Percentiles rank a stretch among this genome's conserved stretches.
phyloP scores from a whole-genome alignment of 92 coral and sea anemone genomes.

The Virgularia gustaviana region DNA sequence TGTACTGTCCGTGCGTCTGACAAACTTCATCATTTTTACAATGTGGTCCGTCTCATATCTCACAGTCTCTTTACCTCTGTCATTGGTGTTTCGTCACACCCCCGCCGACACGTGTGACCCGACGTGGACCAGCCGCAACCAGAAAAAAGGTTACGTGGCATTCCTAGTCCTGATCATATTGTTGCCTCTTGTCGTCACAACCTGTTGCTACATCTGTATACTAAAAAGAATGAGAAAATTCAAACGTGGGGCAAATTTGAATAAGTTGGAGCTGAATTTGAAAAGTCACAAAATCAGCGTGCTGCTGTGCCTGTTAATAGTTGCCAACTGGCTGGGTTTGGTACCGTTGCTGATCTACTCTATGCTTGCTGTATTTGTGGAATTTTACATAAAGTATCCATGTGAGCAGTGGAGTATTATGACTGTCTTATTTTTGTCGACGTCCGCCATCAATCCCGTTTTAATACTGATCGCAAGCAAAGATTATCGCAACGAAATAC shows the following conservation, averaged over 20 bases:
- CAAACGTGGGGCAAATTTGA: neutral
- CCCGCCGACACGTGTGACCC: neutral
- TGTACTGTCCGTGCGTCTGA: neutral
- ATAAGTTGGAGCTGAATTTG: neutral
- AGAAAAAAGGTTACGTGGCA: neutral
- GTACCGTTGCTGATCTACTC: neutral
- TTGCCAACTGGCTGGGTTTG: neutral
- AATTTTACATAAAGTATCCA: neutral
- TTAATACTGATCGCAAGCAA: neutral
- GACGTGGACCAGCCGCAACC: neutral
- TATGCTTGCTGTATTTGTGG: neutral
- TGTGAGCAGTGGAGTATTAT: neutral
- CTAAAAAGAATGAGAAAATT: neutral
- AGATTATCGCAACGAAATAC: conserved; percentile 7
- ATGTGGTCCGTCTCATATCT: neutral
- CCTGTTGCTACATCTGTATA: neutral
- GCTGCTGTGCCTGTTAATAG: neutral
- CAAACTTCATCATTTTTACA: neutral
- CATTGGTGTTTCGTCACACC: neutral
- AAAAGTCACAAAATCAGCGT: conserved; percentile 1
- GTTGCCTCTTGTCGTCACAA: neutral
- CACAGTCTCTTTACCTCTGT: neutral
- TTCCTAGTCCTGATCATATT: neutral
- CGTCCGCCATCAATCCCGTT: conserved; percentile 3
- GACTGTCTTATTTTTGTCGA: neutral